A percentile compares a stretch with the other conserved stretches of the same genome.
Evolutionary conservation across 1,140 invertebrate species (phyloP).

Genomic region (Bombyx mandarina): DNA sequence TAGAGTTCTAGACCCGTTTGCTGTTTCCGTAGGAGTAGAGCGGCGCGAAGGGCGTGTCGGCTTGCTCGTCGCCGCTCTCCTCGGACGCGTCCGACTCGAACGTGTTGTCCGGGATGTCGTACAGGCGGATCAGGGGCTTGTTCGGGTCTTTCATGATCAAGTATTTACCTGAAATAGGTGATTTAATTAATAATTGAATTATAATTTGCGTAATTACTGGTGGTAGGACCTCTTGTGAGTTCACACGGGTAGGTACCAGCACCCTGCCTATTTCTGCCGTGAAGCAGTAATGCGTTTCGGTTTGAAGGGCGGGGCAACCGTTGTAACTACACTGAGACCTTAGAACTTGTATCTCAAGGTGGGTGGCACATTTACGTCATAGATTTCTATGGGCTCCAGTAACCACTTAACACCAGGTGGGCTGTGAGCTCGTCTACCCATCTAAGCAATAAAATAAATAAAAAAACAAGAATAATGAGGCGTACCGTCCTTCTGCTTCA

Average conservation of each 20-base stretch:
- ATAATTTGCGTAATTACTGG: no score
- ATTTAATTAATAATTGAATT: background rate
- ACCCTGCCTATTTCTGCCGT: no score
- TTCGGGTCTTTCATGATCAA: slow-evolving; percentile 99
- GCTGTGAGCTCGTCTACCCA: no score
- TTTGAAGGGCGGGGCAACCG: no score
- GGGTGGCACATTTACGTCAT: no score
- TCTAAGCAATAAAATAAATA: background rate
- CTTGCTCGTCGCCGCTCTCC: slow-evolving; percentile 87
- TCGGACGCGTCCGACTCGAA: slow-evolving; percentile 98
- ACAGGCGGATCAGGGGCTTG: slow-evolving; percentile 96
- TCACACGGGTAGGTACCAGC: no score
- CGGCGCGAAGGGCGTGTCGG: slow-evolving; percentile 73
- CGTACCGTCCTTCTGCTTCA: slow-evolving; percentile 97
- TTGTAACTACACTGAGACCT: no score
- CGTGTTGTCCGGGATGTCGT: slow-evolving; percentile 98
- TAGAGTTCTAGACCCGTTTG: slow-evolving; percentile 50
- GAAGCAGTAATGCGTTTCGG: no score
- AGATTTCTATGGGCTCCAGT: no score
- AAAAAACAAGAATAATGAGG: background rate
- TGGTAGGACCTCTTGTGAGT: no score
- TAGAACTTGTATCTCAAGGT: no score
- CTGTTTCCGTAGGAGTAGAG: slow-evolving; percentile 63
- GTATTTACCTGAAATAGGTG: slow-evolving; percentile 77
- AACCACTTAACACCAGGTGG: no score